Evolutionary conservation across 2,888 invertebrate species (phyloP).

Genomic region (Tiliacea aurago): DNA sequence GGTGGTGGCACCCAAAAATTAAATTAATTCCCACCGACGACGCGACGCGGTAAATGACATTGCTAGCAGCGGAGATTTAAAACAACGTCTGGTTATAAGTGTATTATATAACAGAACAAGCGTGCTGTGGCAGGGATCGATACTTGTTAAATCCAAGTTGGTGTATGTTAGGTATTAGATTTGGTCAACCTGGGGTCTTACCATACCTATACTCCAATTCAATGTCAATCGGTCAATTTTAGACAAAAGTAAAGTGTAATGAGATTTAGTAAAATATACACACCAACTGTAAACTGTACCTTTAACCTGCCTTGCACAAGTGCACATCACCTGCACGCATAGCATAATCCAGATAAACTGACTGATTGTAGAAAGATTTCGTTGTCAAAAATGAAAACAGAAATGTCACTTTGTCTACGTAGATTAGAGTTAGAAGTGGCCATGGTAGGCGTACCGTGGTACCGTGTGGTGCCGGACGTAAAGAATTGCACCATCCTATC

Average conservation of each 20-base stretch:
- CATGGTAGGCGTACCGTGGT: not conserved
- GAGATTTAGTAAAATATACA: not conserved
- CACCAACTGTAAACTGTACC: not conserved
- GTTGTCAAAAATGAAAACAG: not conserved
- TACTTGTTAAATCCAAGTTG: not conserved
- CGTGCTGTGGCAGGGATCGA: not conserved
- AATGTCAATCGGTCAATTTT: not conserved
- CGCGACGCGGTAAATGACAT: no score
- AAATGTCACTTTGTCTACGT: not conserved
- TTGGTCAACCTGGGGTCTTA: not conserved
- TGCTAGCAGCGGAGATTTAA: not conserved
- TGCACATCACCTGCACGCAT: not conserved
- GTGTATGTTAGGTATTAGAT: not conserved
- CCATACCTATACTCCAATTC: not conserved
- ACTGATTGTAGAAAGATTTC: not conserved
- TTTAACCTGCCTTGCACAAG: not conserved
- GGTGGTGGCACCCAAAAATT: no score
- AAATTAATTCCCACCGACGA: not conserved
- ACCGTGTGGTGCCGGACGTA: no score
- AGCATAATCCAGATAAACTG: not conserved
- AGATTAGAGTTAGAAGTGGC: not conserved
- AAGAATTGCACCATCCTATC: no score
- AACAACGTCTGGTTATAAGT: not conserved
- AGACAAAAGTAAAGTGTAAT: not conserved
- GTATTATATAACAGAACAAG: conserved; percentile 4